Conservation (phyloP, 2,113 vertebrate genomes). For the Cochlearius cochlearius region DNA sequence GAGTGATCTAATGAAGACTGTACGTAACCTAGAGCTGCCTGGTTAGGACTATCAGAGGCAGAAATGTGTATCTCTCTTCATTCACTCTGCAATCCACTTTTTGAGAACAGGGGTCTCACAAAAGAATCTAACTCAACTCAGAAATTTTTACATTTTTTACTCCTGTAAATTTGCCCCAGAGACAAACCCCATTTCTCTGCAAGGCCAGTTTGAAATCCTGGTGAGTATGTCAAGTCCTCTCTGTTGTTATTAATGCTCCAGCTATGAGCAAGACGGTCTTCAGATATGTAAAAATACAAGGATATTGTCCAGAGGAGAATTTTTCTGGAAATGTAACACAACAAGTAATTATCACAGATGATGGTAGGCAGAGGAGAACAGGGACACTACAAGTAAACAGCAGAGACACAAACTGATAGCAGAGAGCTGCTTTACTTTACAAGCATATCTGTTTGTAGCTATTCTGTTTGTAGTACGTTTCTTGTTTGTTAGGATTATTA, state of each 20-base stretch:
- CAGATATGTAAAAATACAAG: neutral
- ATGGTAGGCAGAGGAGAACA: neutral
- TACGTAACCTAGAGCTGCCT: neutral
- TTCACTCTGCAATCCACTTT: neutral
- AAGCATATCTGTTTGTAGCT: neutral
- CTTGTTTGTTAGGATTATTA: neutral
- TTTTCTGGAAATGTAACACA: neutral
- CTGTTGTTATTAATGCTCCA: neutral
- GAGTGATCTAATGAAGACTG: neutral
- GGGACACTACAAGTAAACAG: neutral
- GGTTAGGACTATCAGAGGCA: neutral
- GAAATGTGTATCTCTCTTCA: neutral
- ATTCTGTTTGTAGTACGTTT: neutral
- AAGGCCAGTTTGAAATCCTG: neutral
- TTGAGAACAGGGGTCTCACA: neutral
- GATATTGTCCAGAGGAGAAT: neutral
- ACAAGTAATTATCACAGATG: neutral
- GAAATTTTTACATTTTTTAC: neutral
- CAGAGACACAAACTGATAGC: neutral
- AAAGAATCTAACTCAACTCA: neutral
- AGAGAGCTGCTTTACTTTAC: neutral
- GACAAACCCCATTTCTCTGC: neutral
- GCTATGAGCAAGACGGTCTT: neutral
- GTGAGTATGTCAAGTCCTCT: neutral
- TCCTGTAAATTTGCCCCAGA: neutral